Percentiles rank a stretch among this genome's conserved stretches.
Conservation (phyloP, 2,888 invertebrate species). For the Rotaria socialis region DNA sequence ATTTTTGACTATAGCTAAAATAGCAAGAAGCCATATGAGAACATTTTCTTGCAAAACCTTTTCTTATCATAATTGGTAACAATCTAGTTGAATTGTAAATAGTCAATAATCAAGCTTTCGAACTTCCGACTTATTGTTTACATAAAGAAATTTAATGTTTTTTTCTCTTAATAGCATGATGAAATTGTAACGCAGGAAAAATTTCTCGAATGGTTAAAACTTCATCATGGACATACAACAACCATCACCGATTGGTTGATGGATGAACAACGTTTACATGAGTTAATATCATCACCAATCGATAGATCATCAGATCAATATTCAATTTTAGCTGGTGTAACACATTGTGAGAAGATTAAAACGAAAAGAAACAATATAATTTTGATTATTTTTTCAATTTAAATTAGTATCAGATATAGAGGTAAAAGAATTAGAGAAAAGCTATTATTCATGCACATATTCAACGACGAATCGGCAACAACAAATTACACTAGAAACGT, state of each 20-base stretch:
- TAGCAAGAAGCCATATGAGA: no score
- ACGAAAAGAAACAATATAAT: not conserved
- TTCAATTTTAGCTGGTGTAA: not conserved
- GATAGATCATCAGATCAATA: not conserved
- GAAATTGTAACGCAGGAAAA: slow-evolving; percentile 24
- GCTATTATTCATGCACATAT: not conserved
- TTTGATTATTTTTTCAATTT: not conserved
- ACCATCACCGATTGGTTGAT: slow-evolving; percentile 9
- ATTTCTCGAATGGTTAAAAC: not conserved
- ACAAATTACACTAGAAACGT: not conserved
- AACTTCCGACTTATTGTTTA: no score
- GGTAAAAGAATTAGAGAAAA: not conserved
- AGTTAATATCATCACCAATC: not conserved
- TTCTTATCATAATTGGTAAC: no score
- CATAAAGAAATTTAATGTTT: no score
- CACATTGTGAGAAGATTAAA: not conserved
- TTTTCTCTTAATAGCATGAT: not conserved
- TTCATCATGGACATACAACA: slow-evolving; percentile 13
- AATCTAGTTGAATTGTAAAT: no score
- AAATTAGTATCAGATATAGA: not conserved
- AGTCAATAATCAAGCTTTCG: no score
- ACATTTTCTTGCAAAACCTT: no score
- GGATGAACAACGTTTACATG: slow-evolving; percentile 2
- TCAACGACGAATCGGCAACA: not conserved
- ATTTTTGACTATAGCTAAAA: no score